Evolutionary conservation across 2,888 invertebrate genomes (phyloP), one percentile per base, ranked within the genome.

Genomic region (Drosophila greeni): DNA sequence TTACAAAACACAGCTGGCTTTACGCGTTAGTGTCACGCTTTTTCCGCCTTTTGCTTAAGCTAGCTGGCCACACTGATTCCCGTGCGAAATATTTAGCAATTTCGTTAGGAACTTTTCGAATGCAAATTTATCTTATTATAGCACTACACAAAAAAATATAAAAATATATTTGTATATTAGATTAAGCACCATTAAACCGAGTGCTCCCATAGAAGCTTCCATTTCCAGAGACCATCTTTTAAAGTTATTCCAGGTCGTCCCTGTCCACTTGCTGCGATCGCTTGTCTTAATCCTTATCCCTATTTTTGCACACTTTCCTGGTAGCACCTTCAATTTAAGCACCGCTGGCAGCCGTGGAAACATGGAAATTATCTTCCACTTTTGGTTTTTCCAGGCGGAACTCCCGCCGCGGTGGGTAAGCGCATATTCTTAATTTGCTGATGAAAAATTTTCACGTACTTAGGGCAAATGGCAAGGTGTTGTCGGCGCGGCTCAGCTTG

Each of bases 371-470:
- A 80, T 77, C 66, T 65, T 68, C 65, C 68, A 69, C 68, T 71
- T 68, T 68, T 77, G 66, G 59, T 73, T 70, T 67, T 56, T 55
- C 48, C 57, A 58, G 62, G 56, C 55, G 71, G 61, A 52, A 71
- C 64, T 56, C 66, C 64, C 54, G 61, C 18, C 2, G 36, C 2
- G 36, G 48, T 34, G 33, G n/a, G 36, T 23, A 6, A 61, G 53
- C 73, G 70, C 51, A 23, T 23, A 68, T 74, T 72, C 73, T 75
- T 81, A 79, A 84, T 82, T 84, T 84, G 68, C 70, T 40, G 52
- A 70, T 70, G 70, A 73, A 75, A 84, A 80, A 82, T 80, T 82
- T 76, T 52, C 84, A 76, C 79, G 79, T 82, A 72, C 82, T 78
- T 78, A 64, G 70, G 70, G 56, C 60, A 33, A 72, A 76, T 65